Percentiles rank a stretch among this genome's conserved stretches.
Evolutionary conservation across 2,797 vertebrate species (phyloP).

Genomic region (Paramormyrops hopkinsi): DNA sequence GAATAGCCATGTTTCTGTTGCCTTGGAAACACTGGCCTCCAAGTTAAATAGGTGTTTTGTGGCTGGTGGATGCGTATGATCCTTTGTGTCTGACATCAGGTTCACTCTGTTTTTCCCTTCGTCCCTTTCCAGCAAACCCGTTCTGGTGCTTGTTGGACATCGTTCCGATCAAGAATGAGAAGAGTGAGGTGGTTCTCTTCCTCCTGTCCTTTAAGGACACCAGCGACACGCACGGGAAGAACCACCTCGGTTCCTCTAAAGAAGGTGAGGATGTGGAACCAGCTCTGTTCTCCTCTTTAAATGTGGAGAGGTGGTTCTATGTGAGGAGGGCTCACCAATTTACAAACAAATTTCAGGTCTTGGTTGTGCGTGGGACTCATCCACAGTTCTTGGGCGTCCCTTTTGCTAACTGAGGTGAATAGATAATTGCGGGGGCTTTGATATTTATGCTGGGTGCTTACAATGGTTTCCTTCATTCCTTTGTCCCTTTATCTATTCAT

Average conservation of each 20-base stretch:
- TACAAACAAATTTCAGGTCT: background rate
- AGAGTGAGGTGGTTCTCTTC: constrained; percentile 87
- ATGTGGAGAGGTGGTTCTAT: background rate
- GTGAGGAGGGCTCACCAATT: background rate
- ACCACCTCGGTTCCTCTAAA: constrained; percentile 46
- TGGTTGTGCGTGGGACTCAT: background rate
- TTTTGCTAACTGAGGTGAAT: background rate
- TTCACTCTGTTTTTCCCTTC: background rate
- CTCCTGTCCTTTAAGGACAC: constrained; percentile 93
- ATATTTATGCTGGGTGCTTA: background rate
- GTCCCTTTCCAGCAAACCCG: constrained; percentile 58
- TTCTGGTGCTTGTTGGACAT: constrained; percentile 92
- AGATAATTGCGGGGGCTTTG: background rate
- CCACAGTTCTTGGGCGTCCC: background rate
- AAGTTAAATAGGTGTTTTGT: background rate
- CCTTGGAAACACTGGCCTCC: constrained; percentile 12
- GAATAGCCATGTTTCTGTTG: background rate
- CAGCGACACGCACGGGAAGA: constrained; percentile 71
- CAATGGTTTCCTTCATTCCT: background rate
- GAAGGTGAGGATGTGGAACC: constrained; percentile 58
- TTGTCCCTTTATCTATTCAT: background rate
- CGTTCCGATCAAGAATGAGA: constrained; percentile 94
- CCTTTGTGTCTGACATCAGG: background rate
- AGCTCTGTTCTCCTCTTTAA: background rate
- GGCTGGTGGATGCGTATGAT: background rate